Evolutionary conservation across 2,888 invertebrate genomes (phyloP).

Genomic region (Andrena hattorfiana): DNA sequence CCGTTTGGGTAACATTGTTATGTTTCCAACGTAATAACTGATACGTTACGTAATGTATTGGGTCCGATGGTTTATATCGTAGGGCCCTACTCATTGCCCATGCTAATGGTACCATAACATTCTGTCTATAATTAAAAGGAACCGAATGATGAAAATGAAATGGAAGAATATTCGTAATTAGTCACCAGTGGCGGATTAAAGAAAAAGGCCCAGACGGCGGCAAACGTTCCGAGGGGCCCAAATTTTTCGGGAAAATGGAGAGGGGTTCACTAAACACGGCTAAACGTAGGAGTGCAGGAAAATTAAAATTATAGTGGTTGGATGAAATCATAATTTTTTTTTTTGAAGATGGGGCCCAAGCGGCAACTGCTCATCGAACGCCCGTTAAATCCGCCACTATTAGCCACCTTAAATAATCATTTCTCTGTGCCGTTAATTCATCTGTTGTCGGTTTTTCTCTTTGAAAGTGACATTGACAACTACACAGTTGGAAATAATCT

Average conservation of each 20-base stretch:
- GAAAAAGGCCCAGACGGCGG: no score
- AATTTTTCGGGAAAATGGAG: no score
- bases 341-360: no score
- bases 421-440: slow-evolving; percentile 48
- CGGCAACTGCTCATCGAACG: no score
- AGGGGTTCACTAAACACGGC: no score
- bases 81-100: slow-evolving; percentile 75
- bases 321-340: no score
- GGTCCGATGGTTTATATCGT: slow-evolving; percentile 71
- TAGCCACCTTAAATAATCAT: slow-evolving; percentile 68
- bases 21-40: slow-evolving; percentile 75
- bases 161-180: neutral
- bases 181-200: no score
- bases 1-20: slow-evolving; percentile 56
- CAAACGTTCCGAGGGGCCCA: no score
- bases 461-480: slow-evolving; percentile 43
- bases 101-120: slow-evolving; percentile 72
- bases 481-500: slow-evolving; percentile 6
- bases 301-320: no score
- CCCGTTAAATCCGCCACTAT: no score
- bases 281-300: no score
- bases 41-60: slow-evolving; percentile 71
- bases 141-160: neutral
- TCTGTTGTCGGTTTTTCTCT: neutral
- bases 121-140: slow-evolving; percentile 63